Percentiles rank a stretch among this genome's conserved stretches.
phyloP scores from a whole-genome alignment of 2,888 invertebrate genomes.

The Megamerina dolium region DNA sequence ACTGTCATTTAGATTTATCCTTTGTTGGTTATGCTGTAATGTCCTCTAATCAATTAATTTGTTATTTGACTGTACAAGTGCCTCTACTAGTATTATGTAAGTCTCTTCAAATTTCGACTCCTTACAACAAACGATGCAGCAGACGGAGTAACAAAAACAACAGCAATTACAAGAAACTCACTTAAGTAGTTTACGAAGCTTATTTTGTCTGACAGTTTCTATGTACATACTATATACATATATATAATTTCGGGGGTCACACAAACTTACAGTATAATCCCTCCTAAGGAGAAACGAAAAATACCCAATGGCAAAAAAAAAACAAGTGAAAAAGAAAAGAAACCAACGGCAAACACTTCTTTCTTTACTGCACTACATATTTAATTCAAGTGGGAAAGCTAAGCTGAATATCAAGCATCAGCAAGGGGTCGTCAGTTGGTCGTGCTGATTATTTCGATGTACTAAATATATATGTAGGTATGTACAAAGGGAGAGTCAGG shows the following conservation, averaged over 20 bases:
- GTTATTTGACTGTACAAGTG: constrained; percentile 14
- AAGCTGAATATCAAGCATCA: not conserved
- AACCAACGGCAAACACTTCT: not conserved
- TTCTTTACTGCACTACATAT: not conserved
- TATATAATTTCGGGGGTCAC: too few relatives aligned
- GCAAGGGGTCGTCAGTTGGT: too few relatives aligned
- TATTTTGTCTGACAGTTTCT: constrained; percentile 22
- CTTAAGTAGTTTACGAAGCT: constrained; percentile 20
- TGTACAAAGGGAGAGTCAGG: too few relatives aligned
- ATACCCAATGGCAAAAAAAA: too few relatives aligned
- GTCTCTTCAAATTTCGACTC: constrained; percentile 8
- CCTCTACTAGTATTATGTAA: not conserved
- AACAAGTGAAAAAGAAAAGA: too few relatives aligned
- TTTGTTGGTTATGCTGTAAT: constrained; percentile 25
- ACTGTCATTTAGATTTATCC: constrained; percentile 22
- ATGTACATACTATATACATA: too few relatives aligned
- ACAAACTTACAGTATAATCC: too few relatives aligned
- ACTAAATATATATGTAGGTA: too few relatives aligned
- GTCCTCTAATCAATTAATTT: constrained; percentile 31
- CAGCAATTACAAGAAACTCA: constrained; percentile 10
- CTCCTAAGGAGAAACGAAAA: too few relatives aligned
- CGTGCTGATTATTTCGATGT: too few relatives aligned
- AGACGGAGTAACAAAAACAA: constrained; percentile 9
- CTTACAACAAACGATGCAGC: constrained; percentile 3
- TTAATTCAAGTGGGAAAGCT: not conserved